Base-by-base conservation (phyloP, 2,113 vertebrate genomes). In the Hystrix cristata region DNA sequence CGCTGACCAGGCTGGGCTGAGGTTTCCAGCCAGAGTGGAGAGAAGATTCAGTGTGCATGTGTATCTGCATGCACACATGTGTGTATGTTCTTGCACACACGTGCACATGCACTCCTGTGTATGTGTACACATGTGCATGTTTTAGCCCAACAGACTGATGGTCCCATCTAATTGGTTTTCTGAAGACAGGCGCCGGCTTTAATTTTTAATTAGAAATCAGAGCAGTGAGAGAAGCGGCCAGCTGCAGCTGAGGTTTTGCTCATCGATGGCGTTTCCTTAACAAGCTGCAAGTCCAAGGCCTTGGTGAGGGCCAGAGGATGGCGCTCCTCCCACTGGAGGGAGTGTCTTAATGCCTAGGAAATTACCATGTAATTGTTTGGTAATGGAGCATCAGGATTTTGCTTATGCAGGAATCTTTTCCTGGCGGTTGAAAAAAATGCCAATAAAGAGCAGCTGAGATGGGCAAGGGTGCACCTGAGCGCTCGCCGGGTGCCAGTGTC, bases 181-280 rank as follows among this genome's bases (percentile, higher is more conserved):
- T 97, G 97, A 98, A 98, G 96, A 98, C 98, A 98, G 96, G 96
- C 29, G 55, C 97, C 93, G 91, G 94, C 97, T 98, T 98, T 97
- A 98, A 98, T 97, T 98, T 98, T 98, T 98, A 98, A 98, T 98
- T 98, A 98, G 98, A 98, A 97, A 98, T 98, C 98, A 97, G 98
- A 98, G 96, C 96, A 94, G 95, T 95, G 96, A 96, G 95, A 96
- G 97, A 97, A 94, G 59, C 95, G 98, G 98, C 98, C 96, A 92
- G 95, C 96, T 97, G 97, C 96, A 95, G 96, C 98, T 98, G 96
- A 98, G 97, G 93, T 98, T 98, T 98, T 98, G 94, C 98, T 98
- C 98, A 97, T 96, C 5, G 94, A 96, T 97, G 97, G 98, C 97
- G 97, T 98, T 98, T 97, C 92, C 94, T 98, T 98, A 98, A 98